Conservation (phyloP, 1,140 invertebrate genomes). For the Hycleus phaleratus region DNA sequence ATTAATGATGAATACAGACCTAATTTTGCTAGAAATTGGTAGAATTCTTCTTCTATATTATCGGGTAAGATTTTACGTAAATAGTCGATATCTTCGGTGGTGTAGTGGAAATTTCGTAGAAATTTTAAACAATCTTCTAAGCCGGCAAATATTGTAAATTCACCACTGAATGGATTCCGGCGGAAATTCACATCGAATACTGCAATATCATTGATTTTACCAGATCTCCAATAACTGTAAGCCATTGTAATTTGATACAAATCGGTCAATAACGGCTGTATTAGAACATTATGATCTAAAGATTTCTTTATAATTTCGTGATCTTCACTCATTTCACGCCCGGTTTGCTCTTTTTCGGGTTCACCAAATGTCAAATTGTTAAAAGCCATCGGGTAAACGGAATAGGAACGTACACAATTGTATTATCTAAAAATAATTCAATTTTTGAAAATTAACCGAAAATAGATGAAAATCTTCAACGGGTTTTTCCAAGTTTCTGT, state of each 20-base stretch:
- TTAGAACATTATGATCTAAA: conserved; percentile 64
- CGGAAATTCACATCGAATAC: conserved; percentile 98
- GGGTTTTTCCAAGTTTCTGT: no score
- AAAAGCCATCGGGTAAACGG: no score
- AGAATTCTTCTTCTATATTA: conserved; percentile 85
- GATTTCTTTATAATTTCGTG: no score
- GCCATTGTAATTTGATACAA: conserved; percentile 99
- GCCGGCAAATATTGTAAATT: conserved; percentile 98
- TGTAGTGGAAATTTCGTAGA: conserved; percentile 89
- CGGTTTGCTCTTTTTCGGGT: no score
- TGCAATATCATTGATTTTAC: conserved; percentile 79
- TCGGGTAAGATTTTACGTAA: conserved; percentile 74
- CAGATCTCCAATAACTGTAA: conserved; percentile 98
- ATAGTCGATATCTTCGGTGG: conserved; percentile 91
- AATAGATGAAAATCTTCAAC: no score
- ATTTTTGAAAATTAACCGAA: no score
- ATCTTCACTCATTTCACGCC: no score
- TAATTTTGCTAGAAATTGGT: conserved; percentile 73
- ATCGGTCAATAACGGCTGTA: conserved; percentile 76
- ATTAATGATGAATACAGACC: conserved; percentile 31
- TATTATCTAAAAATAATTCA: no score
- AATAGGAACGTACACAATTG: no score
- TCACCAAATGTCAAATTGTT: no score
- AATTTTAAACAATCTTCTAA: conserved; percentile 95
- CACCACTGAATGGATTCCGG: conserved; percentile 95